Base-by-base conservation (phyloP, 1,140 invertebrate species). In the Thaumetopoea pityocampa region DNA sequence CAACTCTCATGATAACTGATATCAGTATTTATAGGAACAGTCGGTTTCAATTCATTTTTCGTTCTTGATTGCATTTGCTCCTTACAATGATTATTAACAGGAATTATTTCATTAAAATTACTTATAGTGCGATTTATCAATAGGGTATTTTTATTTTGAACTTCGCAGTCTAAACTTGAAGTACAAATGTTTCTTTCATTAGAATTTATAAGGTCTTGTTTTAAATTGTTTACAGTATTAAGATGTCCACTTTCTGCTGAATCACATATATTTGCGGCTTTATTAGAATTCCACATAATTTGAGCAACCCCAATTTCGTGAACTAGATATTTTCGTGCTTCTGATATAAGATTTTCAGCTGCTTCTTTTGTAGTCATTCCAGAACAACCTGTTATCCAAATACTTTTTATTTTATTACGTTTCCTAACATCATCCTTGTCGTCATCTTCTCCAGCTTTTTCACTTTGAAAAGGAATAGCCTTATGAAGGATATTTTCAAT, bases 361-460 rank as follows among this genome's bases (percentile, higher is more conserved):
- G 95, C 96, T 80, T 97, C 91, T 43, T 85, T 87, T 24, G 94
- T 91, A 19, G 94, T 95, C 38, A 98, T 85, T 10, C 92, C 93
- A 63, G 91, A 89, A 72, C 89, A 90, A 7, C 95, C 96, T 1
- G 91, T 94, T 11, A 98, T 90, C 88, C 93, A 97, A 42, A 97
- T 88, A 60, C 89, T 89, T 66, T 89, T 88, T 30, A 89, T 87
- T 74, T 90, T 88, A 60, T 89, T 90, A 36, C 92, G 87, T 63
- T 92, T 88, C 26, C 87, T 86, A 6, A 89, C 80, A 45, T 95
- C 92, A 49, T 86, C 85, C 22, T 88, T 87, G 38, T 90, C 89
- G 66, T 95, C 93, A 26, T 89, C 89, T 6, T 93, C 91, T 34
- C 88, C 81, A 61, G 89, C 89, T 76, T 93, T 95, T 26, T 89